A percentile compares a stretch with the other conserved stretches of the same genome.
These are phyloP conservation scores for Lacerta bilineata DNA, from an alignment of 2,797 vertebrate species.

Conservation along the genomic window DNA sequence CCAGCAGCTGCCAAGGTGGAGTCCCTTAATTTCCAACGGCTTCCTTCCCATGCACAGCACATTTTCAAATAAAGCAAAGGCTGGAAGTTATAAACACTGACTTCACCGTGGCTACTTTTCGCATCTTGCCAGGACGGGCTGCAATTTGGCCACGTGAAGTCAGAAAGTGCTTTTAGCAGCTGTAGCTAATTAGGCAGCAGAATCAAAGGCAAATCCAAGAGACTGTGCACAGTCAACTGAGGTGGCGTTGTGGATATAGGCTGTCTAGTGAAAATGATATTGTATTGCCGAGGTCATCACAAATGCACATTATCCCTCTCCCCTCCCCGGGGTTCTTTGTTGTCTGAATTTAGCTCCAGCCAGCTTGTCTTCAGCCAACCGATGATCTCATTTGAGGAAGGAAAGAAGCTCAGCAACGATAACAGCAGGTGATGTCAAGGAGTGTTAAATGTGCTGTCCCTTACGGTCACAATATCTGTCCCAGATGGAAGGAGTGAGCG, in stretches of 20 bases:
- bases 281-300: slow-evolving; percentile 10
- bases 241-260: not conserved
- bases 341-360: slow-evolving; percentile 22
- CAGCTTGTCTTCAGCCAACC: slow-evolving; percentile 18
- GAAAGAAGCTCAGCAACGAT: not conserved
- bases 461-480: not conserved
- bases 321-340: not conserved
- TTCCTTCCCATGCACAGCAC: not conserved
- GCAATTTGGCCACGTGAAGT: slow-evolving; percentile 11
- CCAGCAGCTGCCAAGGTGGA: not conserved
- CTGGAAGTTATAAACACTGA: slow-evolving; percentile 15
- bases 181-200: slow-evolving; percentile 28
- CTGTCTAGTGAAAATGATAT: slow-evolving; percentile 19
- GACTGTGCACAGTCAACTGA: not conserved
- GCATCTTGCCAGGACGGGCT: slow-evolving; percentile 13
- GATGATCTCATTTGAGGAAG: slow-evolving; percentile 25
- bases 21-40: not conserved
- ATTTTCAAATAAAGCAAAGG: slow-evolving; percentile 3
- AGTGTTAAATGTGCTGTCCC: not conserved
- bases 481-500: not conserved
- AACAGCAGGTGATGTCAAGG: slow-evolving; percentile 15
- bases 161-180: slow-evolving; percentile 20
- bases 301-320: slow-evolving; percentile 10
- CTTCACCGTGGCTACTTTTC: not conserved
- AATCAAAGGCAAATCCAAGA: slow-evolving; percentile 5